A percentile compares a stretch with the other conserved stretches of the same genome.
Evolutionary conservation across 1,140 invertebrate species (phyloP).

Genomic region (Zaprionus tsacasi): DNA sequence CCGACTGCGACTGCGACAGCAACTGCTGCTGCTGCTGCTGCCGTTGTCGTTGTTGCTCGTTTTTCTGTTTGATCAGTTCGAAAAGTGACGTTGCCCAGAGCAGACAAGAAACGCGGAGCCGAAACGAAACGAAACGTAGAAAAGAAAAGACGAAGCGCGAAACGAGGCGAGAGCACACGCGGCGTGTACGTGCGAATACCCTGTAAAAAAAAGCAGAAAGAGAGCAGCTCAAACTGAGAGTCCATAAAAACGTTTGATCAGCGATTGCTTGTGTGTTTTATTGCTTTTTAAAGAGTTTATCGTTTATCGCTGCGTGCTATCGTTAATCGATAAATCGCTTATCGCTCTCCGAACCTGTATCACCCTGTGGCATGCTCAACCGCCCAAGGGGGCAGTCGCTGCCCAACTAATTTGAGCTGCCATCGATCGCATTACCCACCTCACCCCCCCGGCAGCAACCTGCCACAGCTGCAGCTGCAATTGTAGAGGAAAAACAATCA

Average conservation of each 20-base stretch:
- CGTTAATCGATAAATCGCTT: constrained; percentile 8
- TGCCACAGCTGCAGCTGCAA: constrained; percentile 14
- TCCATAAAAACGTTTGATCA: not conserved
- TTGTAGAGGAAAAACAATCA: constrained; percentile 45
- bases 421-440: not conserved
- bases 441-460: not conserved
- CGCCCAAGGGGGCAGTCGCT: constrained; percentile 4
- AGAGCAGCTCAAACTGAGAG: not conserved
- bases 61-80: constrained; percentile 79
- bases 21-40: constrained; percentile 33
- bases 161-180: constrained; percentile 14
- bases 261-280: constrained; percentile 1
- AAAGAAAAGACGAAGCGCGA: not conserved
- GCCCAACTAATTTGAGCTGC: constrained; percentile 43
- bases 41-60: constrained; percentile 51
- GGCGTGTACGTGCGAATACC: not conserved
- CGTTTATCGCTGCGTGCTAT: constrained; percentile 8
- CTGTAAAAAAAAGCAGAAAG: no score
- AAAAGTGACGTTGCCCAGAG: constrained; percentile 72
- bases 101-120: constrained; percentile 38
- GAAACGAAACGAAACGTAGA: constrained; percentile 43
- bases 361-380: not conserved
- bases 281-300: not conserved
- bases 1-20: constrained; percentile 18
- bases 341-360: constrained; percentile 20